Base-by-base conservation (phyloP, 1,140 invertebrate species). In the Drosophila murphyi region DNA sequence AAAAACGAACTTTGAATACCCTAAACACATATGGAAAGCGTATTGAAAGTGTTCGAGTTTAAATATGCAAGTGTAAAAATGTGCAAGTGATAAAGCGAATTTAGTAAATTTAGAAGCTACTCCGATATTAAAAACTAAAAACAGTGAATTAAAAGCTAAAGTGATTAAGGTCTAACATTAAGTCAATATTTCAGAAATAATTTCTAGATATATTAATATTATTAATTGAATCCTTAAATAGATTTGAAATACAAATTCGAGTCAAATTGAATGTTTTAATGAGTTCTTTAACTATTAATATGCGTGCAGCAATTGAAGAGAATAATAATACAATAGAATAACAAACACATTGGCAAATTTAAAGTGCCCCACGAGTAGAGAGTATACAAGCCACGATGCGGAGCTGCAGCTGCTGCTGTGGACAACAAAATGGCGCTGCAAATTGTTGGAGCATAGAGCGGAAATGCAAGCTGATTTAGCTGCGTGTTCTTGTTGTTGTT, bases 391-490 rank as follows among this genome's bases (percentile, higher is more conserved):
- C 31, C 69, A 35, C 47, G 48, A 37, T 37, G 54, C 37, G 43
- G 12, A 67, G 64, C 28, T 50, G 32, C 63, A 43, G 41, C 51
- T 65, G 56, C 56, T 68, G 56, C 56, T 61, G 78, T 64, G 83
- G 83, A 87, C 76, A 80, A 65, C 69, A 72, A 88, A 87, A 88
- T 82, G 80, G 72, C 50, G 61, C 72, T 87, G 83, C 67, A 77
- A 87, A 83, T 88, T 83, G 83, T 88, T 83, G 80, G 80, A 85
- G 72, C 83, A 83, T 69, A 52, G 80, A 88, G 76, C 83, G 83
- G 85, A 89, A 88, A 83, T 88, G 85, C 83, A 88, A 77, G 80
- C 80, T 74, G 74, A 78, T 80, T 78, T 85, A 61, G 80, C 67
- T 83, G 55, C 47, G 31, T 69, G 61, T n/a, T 43, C 39, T n/a